Conservation (phyloP, 2,797 vertebrate species). For the Eulemur mongoz region DNA sequence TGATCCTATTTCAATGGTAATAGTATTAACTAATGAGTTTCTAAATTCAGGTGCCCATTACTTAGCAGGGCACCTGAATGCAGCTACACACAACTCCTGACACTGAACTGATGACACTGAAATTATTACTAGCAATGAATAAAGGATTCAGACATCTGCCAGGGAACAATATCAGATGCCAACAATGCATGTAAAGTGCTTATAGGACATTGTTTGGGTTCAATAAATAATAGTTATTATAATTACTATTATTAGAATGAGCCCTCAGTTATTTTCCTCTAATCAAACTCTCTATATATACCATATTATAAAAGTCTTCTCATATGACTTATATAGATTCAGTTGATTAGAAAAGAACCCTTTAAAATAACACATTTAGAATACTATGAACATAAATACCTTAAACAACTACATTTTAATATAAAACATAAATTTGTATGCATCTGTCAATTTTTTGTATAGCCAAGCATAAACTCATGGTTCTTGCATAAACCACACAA, state of each 20-base stretch:
- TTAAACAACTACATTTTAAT: conserved; percentile 38
- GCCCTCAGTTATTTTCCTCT: neutral
- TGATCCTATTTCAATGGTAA: neutral
- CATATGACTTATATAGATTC: neutral
- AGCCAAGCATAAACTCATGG: conserved; percentile 27
- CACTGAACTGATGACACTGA: neutral
- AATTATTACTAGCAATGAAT: neutral
- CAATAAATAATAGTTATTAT: neutral
- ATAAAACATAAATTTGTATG: neutral
- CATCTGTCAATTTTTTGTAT: neutral
- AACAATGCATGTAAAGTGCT: neutral
- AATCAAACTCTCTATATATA: neutral
- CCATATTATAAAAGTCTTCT: conserved; percentile 9
- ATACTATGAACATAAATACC: conserved; percentile 37
- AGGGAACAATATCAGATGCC: neutral
- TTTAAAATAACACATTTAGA: conserved; percentile 32
- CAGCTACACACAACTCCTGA: neutral
- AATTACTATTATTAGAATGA: neutral
- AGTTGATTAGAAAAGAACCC: neutral
- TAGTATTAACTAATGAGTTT: neutral
- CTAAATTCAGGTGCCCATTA: neutral
- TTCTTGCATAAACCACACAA: conserved; percentile 37
- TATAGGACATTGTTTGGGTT: neutral
- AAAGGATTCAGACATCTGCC: neutral
- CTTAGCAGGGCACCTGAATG: neutral